These are phyloP conservation scores for Spodoptera litura DNA, from an alignment of 1,140 invertebrate species.

Conservation along the genomic window DNA sequence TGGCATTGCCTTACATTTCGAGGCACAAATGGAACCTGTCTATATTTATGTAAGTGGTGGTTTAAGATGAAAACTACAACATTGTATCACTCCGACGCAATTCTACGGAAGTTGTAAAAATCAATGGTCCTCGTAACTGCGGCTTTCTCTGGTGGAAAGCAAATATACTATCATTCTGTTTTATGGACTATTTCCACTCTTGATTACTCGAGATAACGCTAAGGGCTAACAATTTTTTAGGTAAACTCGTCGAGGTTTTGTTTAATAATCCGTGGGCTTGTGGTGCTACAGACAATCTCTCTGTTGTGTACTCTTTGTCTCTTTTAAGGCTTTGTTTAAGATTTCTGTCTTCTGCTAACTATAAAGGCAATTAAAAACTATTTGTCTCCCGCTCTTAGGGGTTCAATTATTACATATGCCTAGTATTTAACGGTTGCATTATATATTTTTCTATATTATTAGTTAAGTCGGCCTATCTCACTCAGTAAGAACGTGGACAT, in stretches of 20 bases:
- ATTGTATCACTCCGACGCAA: not conserved
- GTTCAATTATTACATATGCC: too few relatives aligned
- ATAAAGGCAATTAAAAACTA: too few relatives aligned
- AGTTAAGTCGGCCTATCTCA: not conserved
- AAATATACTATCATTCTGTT: not conserved
- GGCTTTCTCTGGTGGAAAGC: constrained; percentile 7
- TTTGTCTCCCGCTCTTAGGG: too few relatives aligned
- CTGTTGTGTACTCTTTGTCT: too few relatives aligned
- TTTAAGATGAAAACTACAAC: not conserved
- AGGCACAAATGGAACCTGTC: not conserved
- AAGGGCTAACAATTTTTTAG: not conserved
- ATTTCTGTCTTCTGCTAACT: too few relatives aligned
- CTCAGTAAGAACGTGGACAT: not conserved
- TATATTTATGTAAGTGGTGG: not conserved
- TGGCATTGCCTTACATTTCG: too few relatives aligned
- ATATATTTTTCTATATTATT: too few relatives aligned
- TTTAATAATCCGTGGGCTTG: too few relatives aligned
- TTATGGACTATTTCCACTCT: not conserved
- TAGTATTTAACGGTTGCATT: too few relatives aligned
- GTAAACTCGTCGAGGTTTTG: not conserved
- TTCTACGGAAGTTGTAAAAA: constrained; percentile 27
- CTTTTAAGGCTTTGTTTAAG: too few relatives aligned
- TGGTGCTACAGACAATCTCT: too few relatives aligned
- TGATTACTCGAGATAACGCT: not conserved
- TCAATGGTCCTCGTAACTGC: constrained; percentile 1